phyloP scores from a whole-genome alignment of 2,797 vertebrate species.

The Crenuchus spilurus region DNA sequence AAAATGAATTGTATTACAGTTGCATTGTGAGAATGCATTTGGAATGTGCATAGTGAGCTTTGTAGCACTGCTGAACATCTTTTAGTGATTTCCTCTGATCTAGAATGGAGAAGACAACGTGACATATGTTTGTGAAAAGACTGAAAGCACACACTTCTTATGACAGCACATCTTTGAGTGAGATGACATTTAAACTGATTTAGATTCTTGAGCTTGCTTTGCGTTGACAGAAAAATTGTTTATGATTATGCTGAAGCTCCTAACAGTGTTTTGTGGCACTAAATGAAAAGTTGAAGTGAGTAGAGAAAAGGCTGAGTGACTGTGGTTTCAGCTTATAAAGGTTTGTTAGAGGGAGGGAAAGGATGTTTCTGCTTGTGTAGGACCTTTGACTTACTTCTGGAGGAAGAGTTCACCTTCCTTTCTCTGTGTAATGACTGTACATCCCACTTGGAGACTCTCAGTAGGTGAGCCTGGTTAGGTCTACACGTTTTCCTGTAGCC shows the following conservation, averaged over 20 bases:
- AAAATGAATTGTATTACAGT: too few relatives aligned
- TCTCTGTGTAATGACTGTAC: slow-evolving; percentile 21
- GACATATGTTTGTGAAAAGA: not conserved
- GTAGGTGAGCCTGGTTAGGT: slow-evolving; percentile 1
- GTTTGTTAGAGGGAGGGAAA: slow-evolving; percentile 10
- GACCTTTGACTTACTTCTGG: slow-evolving; percentile 30
- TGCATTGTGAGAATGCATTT: too few relatives aligned
- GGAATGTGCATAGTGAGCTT: slow-evolving; percentile 26
- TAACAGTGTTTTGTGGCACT: slow-evolving; percentile 46
- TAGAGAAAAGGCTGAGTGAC: slow-evolving; percentile 3
- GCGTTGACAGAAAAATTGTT: slow-evolving; percentile 31
- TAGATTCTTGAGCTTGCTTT: slow-evolving; percentile 14
- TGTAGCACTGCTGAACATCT: not conserved
- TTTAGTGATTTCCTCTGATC: not conserved
- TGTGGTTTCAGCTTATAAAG: slow-evolving; percentile 23
- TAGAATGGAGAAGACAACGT: not conserved
- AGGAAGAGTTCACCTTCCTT: slow-evolving; percentile 17
- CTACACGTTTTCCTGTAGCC: slow-evolving; percentile 11
- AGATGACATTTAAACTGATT: slow-evolving; percentile 26
- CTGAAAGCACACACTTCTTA: slow-evolving; percentile 18
- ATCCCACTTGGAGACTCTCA: slow-evolving; percentile 7
- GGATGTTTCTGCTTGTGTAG: slow-evolving; percentile 18
- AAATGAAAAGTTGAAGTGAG: slow-evolving; percentile 40
- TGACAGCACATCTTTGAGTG: slow-evolving; percentile 14
- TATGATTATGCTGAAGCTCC: not conserved